A percentile compares a stretch with the other conserved stretches of the same genome.
Evolutionary conservation across 2,797 vertebrate species (phyloP).

Genomic region (Muraenolepis orangiensis): DNA sequence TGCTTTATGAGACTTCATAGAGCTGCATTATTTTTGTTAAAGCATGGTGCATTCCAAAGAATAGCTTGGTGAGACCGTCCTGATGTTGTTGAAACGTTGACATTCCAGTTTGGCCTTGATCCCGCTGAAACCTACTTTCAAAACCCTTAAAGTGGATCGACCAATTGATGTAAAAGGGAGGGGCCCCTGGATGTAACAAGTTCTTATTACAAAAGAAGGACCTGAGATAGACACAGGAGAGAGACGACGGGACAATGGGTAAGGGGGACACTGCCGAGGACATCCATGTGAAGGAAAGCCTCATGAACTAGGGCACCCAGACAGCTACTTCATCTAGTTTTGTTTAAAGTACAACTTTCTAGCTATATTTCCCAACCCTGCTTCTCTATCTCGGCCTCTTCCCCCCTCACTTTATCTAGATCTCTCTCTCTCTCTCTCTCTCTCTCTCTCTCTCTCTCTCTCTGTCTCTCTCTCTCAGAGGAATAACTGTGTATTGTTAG

Average conservation of each 20-base stretch:
- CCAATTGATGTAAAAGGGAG: no score
- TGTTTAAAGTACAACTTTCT: constrained; percentile 1
- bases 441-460: background rate
- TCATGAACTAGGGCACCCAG: background rate
- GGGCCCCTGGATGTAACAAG: background rate
- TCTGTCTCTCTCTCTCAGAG: background rate
- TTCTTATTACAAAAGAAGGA: background rate
- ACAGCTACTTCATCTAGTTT: background rate
- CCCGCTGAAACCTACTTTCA: no score
- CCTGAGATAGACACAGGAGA: background rate
- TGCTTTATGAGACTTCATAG: background rate
- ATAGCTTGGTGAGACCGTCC: background rate
- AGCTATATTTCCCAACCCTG: constrained; percentile 15
- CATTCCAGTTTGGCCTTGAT: background rate
- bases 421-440: background rate
- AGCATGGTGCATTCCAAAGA: background rate
- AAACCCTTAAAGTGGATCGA: no score
- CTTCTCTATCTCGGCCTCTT: constrained; percentile 44
- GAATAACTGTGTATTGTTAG: constrained; percentile 44
- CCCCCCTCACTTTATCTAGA: no score
- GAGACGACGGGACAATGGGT: background rate
- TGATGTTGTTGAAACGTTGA: background rate
- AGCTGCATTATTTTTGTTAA: background rate
- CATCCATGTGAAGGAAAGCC: background rate
- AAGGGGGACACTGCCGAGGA: background rate